These are phyloP conservation scores for Catajapyx aquilonaris DNA, from an alignment of 1,140 invertebrate species.

Conservation along the genomic window DNA sequence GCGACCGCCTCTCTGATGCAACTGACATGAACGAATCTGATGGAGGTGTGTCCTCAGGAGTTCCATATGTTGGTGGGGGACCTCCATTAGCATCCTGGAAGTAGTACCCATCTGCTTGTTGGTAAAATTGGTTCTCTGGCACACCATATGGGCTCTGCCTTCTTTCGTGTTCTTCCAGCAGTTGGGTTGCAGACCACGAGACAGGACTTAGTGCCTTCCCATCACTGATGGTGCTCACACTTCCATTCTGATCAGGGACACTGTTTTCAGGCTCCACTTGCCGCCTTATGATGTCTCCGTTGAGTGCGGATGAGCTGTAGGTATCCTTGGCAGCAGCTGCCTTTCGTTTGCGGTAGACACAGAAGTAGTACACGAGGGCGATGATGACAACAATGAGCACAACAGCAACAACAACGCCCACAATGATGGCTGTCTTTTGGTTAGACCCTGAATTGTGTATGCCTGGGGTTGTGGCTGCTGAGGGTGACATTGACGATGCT, in stretches of 20 bases:
- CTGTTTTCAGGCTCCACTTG: neutral
- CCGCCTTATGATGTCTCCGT: neutral
- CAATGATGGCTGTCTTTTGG: neutral
- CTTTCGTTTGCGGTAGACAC: neutral
- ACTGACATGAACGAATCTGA: conserved; percentile 2
- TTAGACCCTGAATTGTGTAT: too few relatives aligned
- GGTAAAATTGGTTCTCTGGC: conserved; percentile 12
- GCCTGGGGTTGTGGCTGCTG: too few relatives aligned
- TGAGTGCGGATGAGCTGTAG: neutral
- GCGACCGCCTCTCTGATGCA: conserved; percentile 13
- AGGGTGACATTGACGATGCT: too few relatives aligned
- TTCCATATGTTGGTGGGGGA: neutral
- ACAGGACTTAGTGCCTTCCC: conserved; percentile 26
- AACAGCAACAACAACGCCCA: neutral
- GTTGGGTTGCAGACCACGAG: conserved; percentile 32
- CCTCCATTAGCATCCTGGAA: conserved; percentile 16
- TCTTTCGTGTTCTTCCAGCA: conserved; percentile 34
- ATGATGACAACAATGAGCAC: neutral
- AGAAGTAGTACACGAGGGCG: neutral
- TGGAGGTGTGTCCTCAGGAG: neutral
- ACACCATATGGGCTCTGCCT: conserved; percentile 23
- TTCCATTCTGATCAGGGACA: neutral
- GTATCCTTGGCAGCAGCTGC: neutral
- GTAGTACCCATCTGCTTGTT: conserved; percentile 15
- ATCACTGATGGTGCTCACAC: conserved; percentile 5